phyloP scores from a whole-genome alignment of 2,888 invertebrate species.

The Melanargia galathea region DNA sequence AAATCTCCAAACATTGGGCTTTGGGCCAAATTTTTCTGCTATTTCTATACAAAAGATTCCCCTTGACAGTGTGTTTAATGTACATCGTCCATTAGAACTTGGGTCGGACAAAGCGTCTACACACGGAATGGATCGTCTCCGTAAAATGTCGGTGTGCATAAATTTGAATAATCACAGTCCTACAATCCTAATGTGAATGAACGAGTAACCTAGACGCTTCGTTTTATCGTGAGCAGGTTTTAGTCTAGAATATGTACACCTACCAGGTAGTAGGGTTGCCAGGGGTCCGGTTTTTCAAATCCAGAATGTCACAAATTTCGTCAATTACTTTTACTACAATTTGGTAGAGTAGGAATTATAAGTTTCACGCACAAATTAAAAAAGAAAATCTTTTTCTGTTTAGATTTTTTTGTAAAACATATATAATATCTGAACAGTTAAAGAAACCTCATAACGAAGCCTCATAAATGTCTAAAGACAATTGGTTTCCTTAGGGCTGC shows the following conservation, averaged over 20 bases:
- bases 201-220: conserved; percentile 35
- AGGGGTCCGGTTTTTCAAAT: background rate
- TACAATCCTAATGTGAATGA: conserved; percentile 30
- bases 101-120: conserved; percentile 10
- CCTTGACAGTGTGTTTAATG: conserved; percentile 9
- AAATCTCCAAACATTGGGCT: conserved; percentile 33
- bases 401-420: no score
- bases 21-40: conserved; percentile 28
- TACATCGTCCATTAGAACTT: conserved; percentile 9
- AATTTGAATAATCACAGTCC: conserved; percentile 19
- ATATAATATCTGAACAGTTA: no score
- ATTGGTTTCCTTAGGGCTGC: no score
- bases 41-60: conserved; percentile 12
- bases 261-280: background rate
- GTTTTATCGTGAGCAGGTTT: conserved; percentile 28
- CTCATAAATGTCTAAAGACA: no score
- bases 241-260: conserved; percentile 22
- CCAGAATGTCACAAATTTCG: no score
- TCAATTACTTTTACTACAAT: no score
- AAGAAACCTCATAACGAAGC: no score
- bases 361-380: no score
- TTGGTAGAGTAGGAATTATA: no score
- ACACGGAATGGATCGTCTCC: conserved; percentile 14
- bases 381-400: no score
- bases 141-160: conserved; percentile 15